These are phyloP conservation scores for Crioceris asparagi DNA, from an alignment of 2,888 invertebrate species.

Conservation along the genomic window DNA sequence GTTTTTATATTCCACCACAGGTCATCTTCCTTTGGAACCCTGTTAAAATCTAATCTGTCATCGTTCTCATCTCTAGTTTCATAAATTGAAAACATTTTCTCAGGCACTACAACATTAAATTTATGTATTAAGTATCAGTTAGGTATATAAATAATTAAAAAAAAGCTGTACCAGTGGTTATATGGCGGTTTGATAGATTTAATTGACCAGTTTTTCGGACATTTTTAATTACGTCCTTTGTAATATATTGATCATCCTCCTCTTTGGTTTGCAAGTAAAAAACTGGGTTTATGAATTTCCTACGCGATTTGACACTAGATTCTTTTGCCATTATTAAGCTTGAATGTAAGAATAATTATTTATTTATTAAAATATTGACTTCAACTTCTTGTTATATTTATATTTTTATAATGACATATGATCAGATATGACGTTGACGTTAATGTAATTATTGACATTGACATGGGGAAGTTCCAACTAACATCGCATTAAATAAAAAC, in stretches of 20 bases:
- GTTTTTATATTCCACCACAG: conserved; percentile 78
- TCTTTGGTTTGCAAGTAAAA: conserved; percentile 64
- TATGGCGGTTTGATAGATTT: conserved; percentile 64
- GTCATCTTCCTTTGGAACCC: conserved; percentile 41
- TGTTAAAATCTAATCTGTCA: conserved; percentile 47
- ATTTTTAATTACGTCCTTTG: conserved; percentile 61
- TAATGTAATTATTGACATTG: too few species aligned
- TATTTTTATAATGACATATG: too few species aligned
- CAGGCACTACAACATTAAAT: conserved; percentile 47
- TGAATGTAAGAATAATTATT: too few species aligned
- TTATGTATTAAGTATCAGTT: neutral
- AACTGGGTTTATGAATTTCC: conserved; percentile 42
- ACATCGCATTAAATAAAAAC: too few species aligned
- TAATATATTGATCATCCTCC: conserved; percentile 57
- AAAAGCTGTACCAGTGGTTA: conserved; percentile 52
- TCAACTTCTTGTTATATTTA: too few species aligned
- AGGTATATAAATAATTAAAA: neutral
- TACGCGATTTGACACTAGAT: conserved; percentile 30
- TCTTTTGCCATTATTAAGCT: conserved; percentile 8
- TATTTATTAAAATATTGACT: too few species aligned
- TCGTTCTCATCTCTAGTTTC: conserved; percentile 53
- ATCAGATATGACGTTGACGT: too few species aligned
- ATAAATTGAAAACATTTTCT: conserved; percentile 63
- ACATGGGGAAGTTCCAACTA: too few species aligned
- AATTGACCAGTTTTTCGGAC: conserved; percentile 73